These are phyloP conservation scores for Esox niger DNA, from an alignment of 2,113 vertebrate genomes.

Conservation along the genomic window DNA sequence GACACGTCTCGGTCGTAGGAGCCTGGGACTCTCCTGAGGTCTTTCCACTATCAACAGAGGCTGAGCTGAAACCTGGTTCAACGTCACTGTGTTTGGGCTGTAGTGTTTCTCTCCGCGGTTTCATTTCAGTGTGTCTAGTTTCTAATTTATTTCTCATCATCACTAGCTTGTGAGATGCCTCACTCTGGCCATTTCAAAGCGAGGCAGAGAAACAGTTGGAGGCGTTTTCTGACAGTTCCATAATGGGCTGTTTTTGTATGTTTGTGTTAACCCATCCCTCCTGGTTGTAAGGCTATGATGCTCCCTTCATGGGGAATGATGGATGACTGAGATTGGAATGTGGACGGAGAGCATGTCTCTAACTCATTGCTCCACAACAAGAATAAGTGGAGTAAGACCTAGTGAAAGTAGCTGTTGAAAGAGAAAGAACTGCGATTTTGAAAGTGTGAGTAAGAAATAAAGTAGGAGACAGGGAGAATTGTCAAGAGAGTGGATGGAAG, in stretches of 20 bases:
- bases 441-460: background rate
- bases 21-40: conserved; percentile 39
- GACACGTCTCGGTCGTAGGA: conserved; percentile 24
- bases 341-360: conserved; percentile 30
- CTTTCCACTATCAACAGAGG: conserved; percentile 40
- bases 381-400: conserved; percentile 4
- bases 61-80: conserved; percentile 42
- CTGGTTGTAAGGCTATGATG: conserved; percentile 53
- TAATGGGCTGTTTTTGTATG: conserved; percentile 51
- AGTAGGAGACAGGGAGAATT: conserved; percentile 4
- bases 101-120: conserved; percentile 21
- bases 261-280: conserved; percentile 51
- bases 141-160: conserved; percentile 35
- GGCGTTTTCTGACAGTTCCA: conserved; percentile 39
- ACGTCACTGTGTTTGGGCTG: conserved; percentile 16
- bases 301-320: conserved; percentile 49
- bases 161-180: conserved; percentile 15
- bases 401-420: background rate
- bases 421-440: background rate
- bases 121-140: conserved; percentile 24
- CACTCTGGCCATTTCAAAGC: conserved; percentile 9
- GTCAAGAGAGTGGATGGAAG: conserved; percentile 4
- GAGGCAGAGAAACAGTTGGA: conserved; percentile 16
- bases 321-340: conserved; percentile 45
- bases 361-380: conserved; percentile 2